phyloP scores from a whole-genome alignment of 1,140 invertebrate genomes.

The Drosophila ironensis region DNA sequence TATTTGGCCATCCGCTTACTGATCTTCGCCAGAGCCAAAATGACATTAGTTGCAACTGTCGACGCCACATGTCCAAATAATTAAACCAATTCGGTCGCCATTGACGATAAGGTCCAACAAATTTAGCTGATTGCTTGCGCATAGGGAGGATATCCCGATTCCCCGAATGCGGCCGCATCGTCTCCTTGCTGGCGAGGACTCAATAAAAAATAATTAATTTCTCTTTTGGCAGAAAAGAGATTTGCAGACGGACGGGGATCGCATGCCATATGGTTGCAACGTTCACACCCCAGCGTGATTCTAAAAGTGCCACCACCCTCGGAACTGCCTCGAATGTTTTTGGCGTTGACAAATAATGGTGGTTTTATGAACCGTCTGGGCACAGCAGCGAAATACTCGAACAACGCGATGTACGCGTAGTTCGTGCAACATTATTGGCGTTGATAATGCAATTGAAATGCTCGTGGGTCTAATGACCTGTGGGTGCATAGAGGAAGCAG shows the following conservation, averaged over 20 bases:
- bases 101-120: constrained; percentile 68
- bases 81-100: constrained; percentile 62
- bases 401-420: not conserved
- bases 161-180: not conserved
- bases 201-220: constrained; percentile 79
- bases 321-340: constrained; percentile 23
- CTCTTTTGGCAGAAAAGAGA: constrained; percentile 62
- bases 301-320: constrained; percentile 15
- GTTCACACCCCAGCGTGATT: constrained; percentile 57
- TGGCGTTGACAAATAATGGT: constrained; percentile 80
- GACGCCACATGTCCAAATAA: constrained; percentile 77
- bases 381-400: not conserved
- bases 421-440: constrained; percentile 67
- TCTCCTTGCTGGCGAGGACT: constrained; percentile 35
- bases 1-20: constrained; percentile 52
- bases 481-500: constrained; percentile 19
- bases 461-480: constrained; percentile 71
- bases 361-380: constrained; percentile 59
- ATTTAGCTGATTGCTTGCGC: constrained; percentile 60
- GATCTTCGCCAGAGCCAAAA: constrained; percentile 34
- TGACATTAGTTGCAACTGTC: constrained; percentile 77
- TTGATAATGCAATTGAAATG: constrained; percentile 76
- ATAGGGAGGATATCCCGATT: not conserved
- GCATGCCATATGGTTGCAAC: constrained; percentile 55
- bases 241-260: not conserved